Conservation (phyloP, 2,888 invertebrate species). For the Drosophila sordidapex region DNA sequence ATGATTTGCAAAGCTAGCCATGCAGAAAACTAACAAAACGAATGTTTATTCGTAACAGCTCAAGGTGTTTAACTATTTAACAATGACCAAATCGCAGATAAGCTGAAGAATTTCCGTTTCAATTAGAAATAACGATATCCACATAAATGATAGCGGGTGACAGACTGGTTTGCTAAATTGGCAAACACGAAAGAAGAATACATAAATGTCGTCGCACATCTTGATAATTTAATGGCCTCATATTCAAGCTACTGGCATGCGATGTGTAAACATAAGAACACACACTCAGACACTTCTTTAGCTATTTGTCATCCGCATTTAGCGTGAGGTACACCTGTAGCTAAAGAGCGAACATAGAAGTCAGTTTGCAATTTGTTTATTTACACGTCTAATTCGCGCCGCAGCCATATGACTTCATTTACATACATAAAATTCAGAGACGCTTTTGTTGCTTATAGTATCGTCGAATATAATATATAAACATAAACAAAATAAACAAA, state of each 20-base stretch:
- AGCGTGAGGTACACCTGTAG: constrained; percentile 41
- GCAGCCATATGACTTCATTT: constrained; percentile 53
- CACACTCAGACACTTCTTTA: constrained; percentile 18
- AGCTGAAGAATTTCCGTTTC: constrained; percentile 63
- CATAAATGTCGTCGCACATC: constrained; percentile 19
- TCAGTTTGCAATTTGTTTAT: constrained; percentile 58
- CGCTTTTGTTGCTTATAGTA: constrained; percentile 34
- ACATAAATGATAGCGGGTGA: constrained; percentile 39
- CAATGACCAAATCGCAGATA: constrained; percentile 32
- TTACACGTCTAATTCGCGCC: constrained; percentile 65
- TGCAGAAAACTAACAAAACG: constrained; percentile 38
- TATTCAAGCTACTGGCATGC: constrained; percentile 43
- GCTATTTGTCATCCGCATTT: constrained; percentile 66
- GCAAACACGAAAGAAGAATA: constrained; percentile 15
- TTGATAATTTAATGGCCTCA: constrained; percentile 42
- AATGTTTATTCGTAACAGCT: constrained; percentile 29
- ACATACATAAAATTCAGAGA: constrained; percentile 47
- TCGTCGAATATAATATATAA: constrained; percentile 13
- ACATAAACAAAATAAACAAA: constrained; percentile 8
- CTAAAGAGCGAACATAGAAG: constrained; percentile 14
- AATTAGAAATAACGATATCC: constrained; percentile 40
- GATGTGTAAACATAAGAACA: constrained; percentile 41
- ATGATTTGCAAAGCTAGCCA: constrained; percentile 15
- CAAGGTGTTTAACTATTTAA: constrained; percentile 53
- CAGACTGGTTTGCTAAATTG: constrained; percentile 45